Evolutionary conservation across 2,113 vertebrate genomes (phyloP), one percentile per base, ranked within the genome.

Genomic region (Anoura caudifer): DNA sequence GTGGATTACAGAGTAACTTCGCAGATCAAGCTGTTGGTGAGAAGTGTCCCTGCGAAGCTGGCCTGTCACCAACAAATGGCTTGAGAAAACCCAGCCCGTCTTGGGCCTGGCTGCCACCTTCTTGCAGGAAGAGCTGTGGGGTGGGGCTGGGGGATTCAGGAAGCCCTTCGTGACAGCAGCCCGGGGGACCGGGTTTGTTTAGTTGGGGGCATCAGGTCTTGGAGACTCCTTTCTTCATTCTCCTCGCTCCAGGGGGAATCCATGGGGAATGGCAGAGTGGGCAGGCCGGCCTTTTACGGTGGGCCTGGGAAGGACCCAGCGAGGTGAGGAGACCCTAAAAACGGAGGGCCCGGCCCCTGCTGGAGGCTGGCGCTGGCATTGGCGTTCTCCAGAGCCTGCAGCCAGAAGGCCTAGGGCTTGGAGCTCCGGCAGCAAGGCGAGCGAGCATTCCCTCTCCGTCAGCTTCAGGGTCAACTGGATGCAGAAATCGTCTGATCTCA

Each of bases 371-470:
- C 4, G 19, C 54, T 26, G 8, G 59, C 0, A 3, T 63, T 26
- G 8, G 59, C 0, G 4, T 63, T 31, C 61, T 65, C 50, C 31
- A 8, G 41, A 75, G 8, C 54, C 26, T 2, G 33, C 0, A 7
- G n/a, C 15, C 10, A 1, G 38, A 31, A 45, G 36, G 26, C 70
- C 41, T 16, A 17, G 43, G 14, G 4, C 43, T 11, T 12, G 5
- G 26, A 43, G 79, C 65, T n/a, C 31, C 12, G 26, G 41, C 2
- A 2, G 15, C 41, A 63, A 77, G 54, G 41, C 3, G 1, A 15
- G 41, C 3, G 1, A 15, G 17, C 17, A 0, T 38, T 61, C 65
- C 41, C 38, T 56, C 22, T n/a, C 2, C 2, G 22, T 43, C 76
- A 28, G 38, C 52, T 20, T 54, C 43, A 6, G 63, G 50, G 47